A percentile compares a stretch with the other conserved stretches of the same genome.
Evolutionary conservation across 2,797 vertebrate genomes (phyloP).

Genomic region (Urocyon cinereoargenteus): DNA sequence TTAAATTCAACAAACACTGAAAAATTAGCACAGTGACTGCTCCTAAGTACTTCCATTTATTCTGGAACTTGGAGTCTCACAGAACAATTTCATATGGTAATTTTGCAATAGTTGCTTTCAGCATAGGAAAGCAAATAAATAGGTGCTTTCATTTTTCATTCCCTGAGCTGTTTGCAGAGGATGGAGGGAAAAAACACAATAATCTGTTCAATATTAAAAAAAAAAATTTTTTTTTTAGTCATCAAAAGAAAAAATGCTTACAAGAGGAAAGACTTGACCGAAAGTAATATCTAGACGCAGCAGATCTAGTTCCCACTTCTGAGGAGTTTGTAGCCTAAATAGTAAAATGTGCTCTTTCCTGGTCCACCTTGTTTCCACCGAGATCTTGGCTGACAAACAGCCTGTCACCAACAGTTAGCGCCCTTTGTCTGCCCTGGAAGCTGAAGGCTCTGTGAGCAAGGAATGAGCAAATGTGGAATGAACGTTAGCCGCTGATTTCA

Average conservation of each 20-base stretch:
- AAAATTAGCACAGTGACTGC: background rate
- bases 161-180: background rate
- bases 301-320: conserved; percentile 47
- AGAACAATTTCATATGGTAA: background rate
- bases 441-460: background rate
- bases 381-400: conserved; percentile 11
- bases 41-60: background rate
- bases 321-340: conserved; percentile 48
- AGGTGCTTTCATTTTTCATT: background rate
- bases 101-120: conserved; percentile 17
- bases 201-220: conserved; percentile 42
- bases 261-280: conserved; percentile 43
- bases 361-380: conserved; percentile 36
- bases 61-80: background rate
- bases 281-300: background rate
- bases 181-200: background rate
- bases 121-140: background rate
- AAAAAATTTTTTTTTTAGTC: background rate
- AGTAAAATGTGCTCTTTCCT: background rate
- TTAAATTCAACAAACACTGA: background rate
- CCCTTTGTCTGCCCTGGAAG: conserved; percentile 4
- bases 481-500: background rate
- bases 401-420: background rate
- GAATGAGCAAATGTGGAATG: background rate
- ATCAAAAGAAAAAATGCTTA: conserved; percentile 54